Evolutionary conservation across 1,140 invertebrate species (phyloP), one percentile per base, ranked within the genome.

Genomic region (Drosophila repletoides): DNA sequence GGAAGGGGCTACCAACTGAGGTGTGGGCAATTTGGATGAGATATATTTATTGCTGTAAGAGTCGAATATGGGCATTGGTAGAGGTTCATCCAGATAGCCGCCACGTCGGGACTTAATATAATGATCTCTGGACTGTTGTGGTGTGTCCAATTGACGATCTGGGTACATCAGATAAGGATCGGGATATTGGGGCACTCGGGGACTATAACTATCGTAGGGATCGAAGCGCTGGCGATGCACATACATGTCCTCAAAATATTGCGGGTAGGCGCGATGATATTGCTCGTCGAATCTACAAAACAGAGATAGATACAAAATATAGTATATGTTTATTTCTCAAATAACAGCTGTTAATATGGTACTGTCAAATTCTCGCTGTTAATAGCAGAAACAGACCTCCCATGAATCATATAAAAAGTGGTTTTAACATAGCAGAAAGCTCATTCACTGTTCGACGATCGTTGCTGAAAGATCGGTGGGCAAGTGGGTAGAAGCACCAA

Each of bases 201-300:
- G 88, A 38, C 89, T 90, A 6, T 90, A 90, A 34, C 89, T 89
- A 2, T 90, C 89, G n/a, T 90, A 80, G 1, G 86, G 87, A 71
- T 90, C 88, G 28, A 65, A 89, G 19, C 72, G 79, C 15, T 84
- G 74, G 0, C 86, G 76, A 56, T 89, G 71, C 52, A 89, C 51
- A 51, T 88, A 89, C 68, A 89, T 87, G 29, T 89, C 88, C 46
- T 90, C 88, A 28, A 80, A 80, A 24, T 88, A 83, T 17, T 86
- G 88, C 12, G 88, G 88, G 66, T 90, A 81, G 2, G 79, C 55
- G 21, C 88, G 80, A 40, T 88, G 74, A 31, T 89, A 90, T 5
- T 90, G 88, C 43, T 90, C 87, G 41, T 89, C 87, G 10, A 55
- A 90, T 26, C 88, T 89, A 17, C 0, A 46, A n/a, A n/a, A n/a